A percentile compares a stretch with the other conserved stretches of the same genome.
phyloP scores from a whole-genome alignment of 2,888 invertebrate species.

The Tenthredo scrophulariae region DNA sequence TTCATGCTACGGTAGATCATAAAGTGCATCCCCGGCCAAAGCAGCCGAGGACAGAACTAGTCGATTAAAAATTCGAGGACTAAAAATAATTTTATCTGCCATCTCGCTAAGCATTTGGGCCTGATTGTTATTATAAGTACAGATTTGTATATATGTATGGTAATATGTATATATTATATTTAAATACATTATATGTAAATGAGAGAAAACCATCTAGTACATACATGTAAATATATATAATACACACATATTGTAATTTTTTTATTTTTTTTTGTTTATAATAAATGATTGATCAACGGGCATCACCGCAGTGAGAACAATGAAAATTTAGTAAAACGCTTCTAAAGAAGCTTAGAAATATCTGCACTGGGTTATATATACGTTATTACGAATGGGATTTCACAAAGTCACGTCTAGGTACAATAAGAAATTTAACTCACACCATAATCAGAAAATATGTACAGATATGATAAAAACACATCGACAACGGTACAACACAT shows the following conservation, averaged over 20 bases:
- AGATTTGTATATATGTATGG: not conserved
- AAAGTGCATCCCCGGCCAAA: slow-evolving; percentile 7
- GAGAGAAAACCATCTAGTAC: not conserved
- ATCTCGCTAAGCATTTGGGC: slow-evolving; percentile 51
- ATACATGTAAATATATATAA: slow-evolving; percentile 4
- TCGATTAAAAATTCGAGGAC: not conserved
- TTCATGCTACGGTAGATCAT: not conserved
- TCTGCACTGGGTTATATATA: slow-evolving; percentile 69
- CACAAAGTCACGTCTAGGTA: slow-evolving; percentile 66
- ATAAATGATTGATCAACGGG: slow-evolving; percentile 19
- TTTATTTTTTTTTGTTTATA: not conserved
- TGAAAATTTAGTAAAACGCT: slow-evolving; percentile 24
- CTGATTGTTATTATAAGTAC: slow-evolving; percentile 38
- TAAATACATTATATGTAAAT: not conserved
- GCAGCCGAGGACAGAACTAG: not conserved
- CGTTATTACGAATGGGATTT: slow-evolving; percentile 46
- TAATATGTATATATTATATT: not conserved
- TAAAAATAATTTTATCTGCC: slow-evolving; percentile 38
- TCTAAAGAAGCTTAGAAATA: slow-evolving; percentile 70
- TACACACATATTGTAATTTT: not conserved
- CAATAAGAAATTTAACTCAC: slow-evolving; percentile 74
- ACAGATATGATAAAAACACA: slow-evolving; percentile 70
- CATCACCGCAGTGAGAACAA: not conserved
- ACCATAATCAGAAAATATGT: slow-evolving; percentile 72
- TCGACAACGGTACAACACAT: slow-evolving; percentile 78